phyloP scores from a whole-genome alignment of 2,113 vertebrate genomes.

The Leucosticte australis region DNA sequence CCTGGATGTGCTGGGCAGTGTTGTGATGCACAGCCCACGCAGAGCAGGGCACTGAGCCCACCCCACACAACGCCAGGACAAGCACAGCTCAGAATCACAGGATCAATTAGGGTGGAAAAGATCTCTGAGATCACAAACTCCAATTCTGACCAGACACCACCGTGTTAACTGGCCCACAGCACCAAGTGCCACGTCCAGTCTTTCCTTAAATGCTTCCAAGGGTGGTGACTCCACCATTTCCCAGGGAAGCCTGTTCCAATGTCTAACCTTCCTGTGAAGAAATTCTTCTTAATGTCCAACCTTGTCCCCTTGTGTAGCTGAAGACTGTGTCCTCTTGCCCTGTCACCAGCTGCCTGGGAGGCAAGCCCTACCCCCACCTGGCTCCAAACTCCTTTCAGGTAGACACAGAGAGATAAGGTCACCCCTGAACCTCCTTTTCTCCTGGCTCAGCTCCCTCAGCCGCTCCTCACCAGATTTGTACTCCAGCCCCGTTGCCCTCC shows the following conservation, averaged over 20 bases:
- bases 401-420: neutral
- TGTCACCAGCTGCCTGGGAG: neutral
- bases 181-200: neutral
- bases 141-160: neutral
- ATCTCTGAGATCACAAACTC: neutral
- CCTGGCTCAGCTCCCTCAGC: neutral
- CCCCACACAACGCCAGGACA: fast-evolving
- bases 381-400: neutral
- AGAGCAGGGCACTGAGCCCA: neutral
- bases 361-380: neutral
- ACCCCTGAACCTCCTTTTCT: neutral
- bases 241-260: fast-evolving
- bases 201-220: neutral
- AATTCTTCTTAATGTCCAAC: neutral
- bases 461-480: neutral
- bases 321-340: neutral
- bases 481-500: neutral
- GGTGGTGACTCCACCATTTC: neutral
- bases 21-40: neutral
- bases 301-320: fast-evolving
- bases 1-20: neutral
- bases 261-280: neutral
- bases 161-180: neutral
- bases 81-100: neutral
- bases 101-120: neutral